phyloP scores from a whole-genome alignment of 2,113 vertebrate species.

The Chionomys nivalis region DNA sequence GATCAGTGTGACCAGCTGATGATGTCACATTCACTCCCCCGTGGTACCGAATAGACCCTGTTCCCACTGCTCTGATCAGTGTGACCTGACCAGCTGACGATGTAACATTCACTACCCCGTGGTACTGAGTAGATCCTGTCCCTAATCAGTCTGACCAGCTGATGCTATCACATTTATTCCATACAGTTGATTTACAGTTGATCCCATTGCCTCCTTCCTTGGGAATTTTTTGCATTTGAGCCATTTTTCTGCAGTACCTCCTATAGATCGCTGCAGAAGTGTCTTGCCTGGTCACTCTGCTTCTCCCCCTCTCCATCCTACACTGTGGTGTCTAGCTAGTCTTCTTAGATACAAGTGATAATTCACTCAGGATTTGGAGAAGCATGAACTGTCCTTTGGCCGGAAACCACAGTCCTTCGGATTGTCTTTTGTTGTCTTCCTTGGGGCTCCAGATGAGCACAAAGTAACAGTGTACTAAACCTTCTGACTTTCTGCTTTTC shows the following conservation, averaged over 20 bases:
- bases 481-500: neutral
- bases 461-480: neutral
- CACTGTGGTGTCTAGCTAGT: neutral
- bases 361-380: neutral
- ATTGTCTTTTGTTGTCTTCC: neutral
- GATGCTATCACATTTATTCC: neutral
- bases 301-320: neutral
- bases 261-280: neutral
- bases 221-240: neutral
- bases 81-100: no score
- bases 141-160: neutral
- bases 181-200: neutral
- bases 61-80: no score
- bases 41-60: no score
- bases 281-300: neutral
- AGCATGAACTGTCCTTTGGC: neutral
- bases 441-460: neutral
- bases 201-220: slow-evolving; percentile 23
- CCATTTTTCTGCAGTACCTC: neutral
- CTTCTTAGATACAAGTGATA: neutral
- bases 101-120: no score
- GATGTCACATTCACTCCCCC: no score
- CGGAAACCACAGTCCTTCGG: neutral
- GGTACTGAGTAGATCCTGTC: no score
- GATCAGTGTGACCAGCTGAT: no score